A percentile compares a stretch with the other conserved stretches of the same genome.
Conservation (phyloP, 2,113 vertebrate genomes). For the Bos indicus region DNA sequence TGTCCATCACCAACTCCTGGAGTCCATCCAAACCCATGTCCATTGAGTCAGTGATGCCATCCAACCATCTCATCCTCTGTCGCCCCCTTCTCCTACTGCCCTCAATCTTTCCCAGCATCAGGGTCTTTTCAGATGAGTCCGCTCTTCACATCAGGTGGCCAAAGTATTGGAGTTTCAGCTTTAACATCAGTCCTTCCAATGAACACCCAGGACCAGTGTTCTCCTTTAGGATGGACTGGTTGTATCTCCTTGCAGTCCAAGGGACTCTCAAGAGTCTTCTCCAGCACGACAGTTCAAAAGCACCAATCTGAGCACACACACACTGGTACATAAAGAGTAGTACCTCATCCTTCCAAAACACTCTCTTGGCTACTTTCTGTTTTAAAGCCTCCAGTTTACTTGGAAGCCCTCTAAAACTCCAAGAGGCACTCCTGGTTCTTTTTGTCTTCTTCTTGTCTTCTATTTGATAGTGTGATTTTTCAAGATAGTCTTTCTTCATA, state of each 20-base stretch:
- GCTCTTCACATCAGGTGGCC: neutral
- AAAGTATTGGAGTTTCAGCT: neutral
- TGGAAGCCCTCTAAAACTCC: neutral
- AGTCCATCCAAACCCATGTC: neutral
- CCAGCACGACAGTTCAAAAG: neutral
- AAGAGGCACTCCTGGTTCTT: neutral
- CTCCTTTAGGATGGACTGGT: neutral
- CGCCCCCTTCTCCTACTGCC: neutral
- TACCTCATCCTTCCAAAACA: neutral
- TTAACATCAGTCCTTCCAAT: neutral
- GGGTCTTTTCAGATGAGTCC: neutral
- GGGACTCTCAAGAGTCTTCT: neutral
- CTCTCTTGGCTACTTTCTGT: neutral
- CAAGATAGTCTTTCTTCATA: neutral
- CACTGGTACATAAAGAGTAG: neutral
- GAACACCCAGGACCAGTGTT: neutral
- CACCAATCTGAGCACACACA: neutral
- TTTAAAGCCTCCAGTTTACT: neutral
- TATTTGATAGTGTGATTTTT: neutral
- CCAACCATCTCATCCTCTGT: neutral
- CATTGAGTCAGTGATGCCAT: neutral
- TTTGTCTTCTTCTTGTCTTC: neutral
- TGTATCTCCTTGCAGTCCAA: neutral
- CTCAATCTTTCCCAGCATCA: neutral
- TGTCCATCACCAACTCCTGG: neutral